Base-by-base conservation (phyloP, 2,113 vertebrate species). In the Eulemur rufifrons region DNA sequence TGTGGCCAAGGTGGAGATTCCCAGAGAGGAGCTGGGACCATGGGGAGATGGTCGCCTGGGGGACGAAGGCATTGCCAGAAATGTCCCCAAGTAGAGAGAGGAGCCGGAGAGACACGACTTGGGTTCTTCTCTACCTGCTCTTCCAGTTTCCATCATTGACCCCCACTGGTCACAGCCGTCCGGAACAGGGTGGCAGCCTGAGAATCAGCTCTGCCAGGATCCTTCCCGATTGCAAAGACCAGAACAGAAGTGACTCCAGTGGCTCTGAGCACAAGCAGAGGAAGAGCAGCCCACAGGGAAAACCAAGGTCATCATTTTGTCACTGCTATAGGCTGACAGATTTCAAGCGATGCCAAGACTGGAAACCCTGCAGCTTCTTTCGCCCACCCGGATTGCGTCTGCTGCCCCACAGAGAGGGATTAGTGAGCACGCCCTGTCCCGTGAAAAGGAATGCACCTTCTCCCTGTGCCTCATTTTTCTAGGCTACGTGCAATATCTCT, bases 381-480 rank as follows among this genome's bases (percentile, higher is more conserved):
- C 34, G 4, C 47, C 27, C n/a, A 10, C n/a, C 21, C 25, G 17
- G 1, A 11, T 37, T 15, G 17, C 5, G 11, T 8, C 59, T n/a
- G 21, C 73, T 6, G 10, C 45, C 27, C 6, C 42, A 52, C 12
- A 4, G 17, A 23, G 17, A 0, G 6, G 64, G 45, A 5, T 17
- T 5, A 15, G 63, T 1, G 7, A 7, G 64, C 18, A 37, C 2
- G 2, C 10, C 23, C 68, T 8, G 6, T 3, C 17, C 63, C 10
- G 6, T 11, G 8, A 18, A 8, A 14, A 17, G 10, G 11, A 8
- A 23, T 1, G 13, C 11, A 3, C 14, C 21, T 12, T 2, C 1
- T 1, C 23, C 23, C 20, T 1, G 5, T 6, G 12, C 34, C 34
- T 47, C 14, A 0, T n/a, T 20, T 63, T 17, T 45, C 73, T 27